Percentiles rank a stretch among this genome's conserved stretches.
Conservation (phyloP, 2,113 vertebrate species). For the Chlorodrepanis virens region DNA sequence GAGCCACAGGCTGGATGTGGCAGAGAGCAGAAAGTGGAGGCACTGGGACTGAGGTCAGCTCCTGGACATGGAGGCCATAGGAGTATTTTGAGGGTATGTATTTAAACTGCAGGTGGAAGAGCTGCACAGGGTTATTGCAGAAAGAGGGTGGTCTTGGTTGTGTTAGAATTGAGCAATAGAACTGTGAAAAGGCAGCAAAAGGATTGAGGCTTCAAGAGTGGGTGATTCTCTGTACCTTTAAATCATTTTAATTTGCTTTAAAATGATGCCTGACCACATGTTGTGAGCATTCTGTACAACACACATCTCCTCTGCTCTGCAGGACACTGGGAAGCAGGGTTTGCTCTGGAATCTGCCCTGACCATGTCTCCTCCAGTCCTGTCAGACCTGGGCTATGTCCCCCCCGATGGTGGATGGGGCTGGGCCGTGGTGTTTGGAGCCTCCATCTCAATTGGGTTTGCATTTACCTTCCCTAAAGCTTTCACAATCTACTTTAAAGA, state of each 20-base stretch:
- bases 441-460: slow-evolving; percentile 85
- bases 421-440: slow-evolving; percentile 85
- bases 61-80: background rate
- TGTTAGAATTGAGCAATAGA: background rate
- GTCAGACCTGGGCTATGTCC: slow-evolving; percentile 45
- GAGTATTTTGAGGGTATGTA: background rate
- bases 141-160: background rate
- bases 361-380: slow-evolving; percentile 71
- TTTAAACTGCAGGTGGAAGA: background rate
- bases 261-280: background rate
- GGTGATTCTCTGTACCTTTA: background rate
- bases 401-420: slow-evolving; percentile 87
- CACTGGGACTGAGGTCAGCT: background rate
- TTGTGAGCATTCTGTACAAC: background rate
- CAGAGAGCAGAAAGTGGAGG: background rate
- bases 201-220: background rate
- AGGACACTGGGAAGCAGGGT: background rate
- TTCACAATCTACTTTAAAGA: slow-evolving; percentile 85
- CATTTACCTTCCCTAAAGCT: slow-evolving; percentile 83
- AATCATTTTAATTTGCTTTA: background rate
- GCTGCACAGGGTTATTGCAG: background rate
- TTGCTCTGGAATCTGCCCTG: background rate
- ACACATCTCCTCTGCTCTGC: background rate
- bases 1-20: background rate
- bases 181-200: background rate